Evolutionary conservation across 2,888 invertebrate genomes (phyloP), one percentile per base, ranked within the genome.

Genomic region (Timema podura): DNA sequence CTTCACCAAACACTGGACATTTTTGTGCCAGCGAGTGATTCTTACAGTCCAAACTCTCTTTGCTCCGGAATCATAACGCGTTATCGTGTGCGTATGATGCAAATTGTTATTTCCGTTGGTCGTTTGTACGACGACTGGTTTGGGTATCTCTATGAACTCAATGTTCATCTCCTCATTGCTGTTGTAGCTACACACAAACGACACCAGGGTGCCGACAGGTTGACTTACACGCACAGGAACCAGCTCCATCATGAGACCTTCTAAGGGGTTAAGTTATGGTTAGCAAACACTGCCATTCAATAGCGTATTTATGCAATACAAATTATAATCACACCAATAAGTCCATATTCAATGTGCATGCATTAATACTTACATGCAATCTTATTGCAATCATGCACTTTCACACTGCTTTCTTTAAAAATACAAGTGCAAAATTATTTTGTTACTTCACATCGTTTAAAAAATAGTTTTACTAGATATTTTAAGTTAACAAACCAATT

Each of bases 151-250:
- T 75, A 78, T 77, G 75, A 84, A 82, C 74, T 80, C 77, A 75
- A 84, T 82, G 73, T 79, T 76, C 76, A 83, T 77, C 65, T 72
- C 74, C 64, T 81, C 79, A 68, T 77, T 75, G 75, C 82, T 82
- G 71, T 81, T 77, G 78, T 85, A 86, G 72, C 81, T 83, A 79
- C 86, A 87, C 72, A 79, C 81, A 77, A 86, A 83, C 72, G 75
- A 76, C 71, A 85, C 80, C 73, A 77, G 74, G 65, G 79, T 77
- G 71, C 83, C 81, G 59, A 81, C 78, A 59, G 80, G 77, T 61
- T 81, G 81, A 15, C 15, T 48, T 11, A 71, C 71, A 44, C 51
- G 49, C 44, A 48, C 47, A 48, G 86, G 86, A 70, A 78, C 81
- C 77, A 85, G 79, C 78, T 83, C 82, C 80, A 85, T 81, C 78